Evolutionary conservation across 23 tunicate species (phyloP).

Genomic region (Styela plicata): DNA sequence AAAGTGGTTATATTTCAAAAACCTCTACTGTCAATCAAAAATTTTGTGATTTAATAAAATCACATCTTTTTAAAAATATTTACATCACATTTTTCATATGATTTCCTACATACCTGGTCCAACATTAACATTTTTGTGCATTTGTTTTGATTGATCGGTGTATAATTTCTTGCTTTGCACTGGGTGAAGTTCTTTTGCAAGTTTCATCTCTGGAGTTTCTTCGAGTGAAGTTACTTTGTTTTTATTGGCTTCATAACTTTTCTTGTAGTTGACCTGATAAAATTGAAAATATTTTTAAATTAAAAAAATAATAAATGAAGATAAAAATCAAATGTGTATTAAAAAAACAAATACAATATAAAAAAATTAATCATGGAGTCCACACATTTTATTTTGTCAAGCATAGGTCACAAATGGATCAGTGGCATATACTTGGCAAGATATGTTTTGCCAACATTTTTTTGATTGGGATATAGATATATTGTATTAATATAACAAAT

Average conservation of each 20-base stretch:
- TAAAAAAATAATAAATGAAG: not conserved
- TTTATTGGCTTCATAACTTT: slow-evolving; percentile 35
- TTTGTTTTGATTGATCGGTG: slow-evolving; percentile 16
- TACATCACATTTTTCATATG: too few relatives aligned
- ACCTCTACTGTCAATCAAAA: too few relatives aligned
- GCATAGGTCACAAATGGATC: too few relatives aligned
- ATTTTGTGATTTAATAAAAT: too few relatives aligned
- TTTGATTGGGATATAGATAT: too few relatives aligned
- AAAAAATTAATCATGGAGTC: too few relatives aligned
- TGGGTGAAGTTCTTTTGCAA: slow-evolving; percentile 36
- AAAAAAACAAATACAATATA: not conserved
- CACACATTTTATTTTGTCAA: too few relatives aligned
- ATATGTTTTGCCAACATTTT: too few relatives aligned
- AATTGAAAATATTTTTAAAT: not conserved
- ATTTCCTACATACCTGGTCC: slow-evolving; percentile 51
- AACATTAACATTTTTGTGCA: slow-evolving; percentile 40
- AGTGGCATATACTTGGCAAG: too few relatives aligned
- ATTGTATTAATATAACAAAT: too few relatives aligned
- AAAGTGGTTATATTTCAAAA: too few relatives aligned
- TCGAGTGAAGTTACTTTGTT: slow-evolving; percentile 10
- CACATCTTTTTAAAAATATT: too few relatives aligned
- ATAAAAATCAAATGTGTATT: not conserved
- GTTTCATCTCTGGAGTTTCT: slow-evolving; percentile 33
- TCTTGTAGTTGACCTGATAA: slow-evolving; percentile 39
- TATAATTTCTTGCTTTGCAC: slow-evolving; percentile 27